These are phyloP conservation scores for Elmis aenea DNA, from an alignment of 2,888 invertebrate genomes.

Conservation along the genomic window DNA sequence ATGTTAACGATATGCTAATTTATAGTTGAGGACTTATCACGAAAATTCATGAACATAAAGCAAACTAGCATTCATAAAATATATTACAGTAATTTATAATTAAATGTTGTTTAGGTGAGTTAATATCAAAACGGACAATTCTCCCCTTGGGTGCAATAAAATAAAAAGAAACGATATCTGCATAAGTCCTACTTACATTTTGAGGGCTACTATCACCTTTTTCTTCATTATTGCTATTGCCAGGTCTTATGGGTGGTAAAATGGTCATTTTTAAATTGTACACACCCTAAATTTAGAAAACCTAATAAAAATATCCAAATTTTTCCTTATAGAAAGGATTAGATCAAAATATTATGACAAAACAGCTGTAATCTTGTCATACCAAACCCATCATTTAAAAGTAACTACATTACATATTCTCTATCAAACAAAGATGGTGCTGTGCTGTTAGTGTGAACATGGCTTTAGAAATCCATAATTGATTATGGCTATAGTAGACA, in stretches of 20 bases:
- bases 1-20: too few relatives aligned
- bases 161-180: constrained; percentile 2
- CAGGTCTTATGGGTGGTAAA: constrained; percentile 42
- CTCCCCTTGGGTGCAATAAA: neutral
- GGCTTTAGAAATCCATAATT: too few relatives aligned
- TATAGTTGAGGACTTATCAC: too few relatives aligned
- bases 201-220: constrained; percentile 38
- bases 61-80: constrained; percentile 11
- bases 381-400: too few relatives aligned
- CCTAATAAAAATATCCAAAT: constrained; percentile 5
- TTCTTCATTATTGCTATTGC: constrained; percentile 36
- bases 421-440: too few relatives aligned
- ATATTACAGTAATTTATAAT: too few relatives aligned
- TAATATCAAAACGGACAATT: neutral
- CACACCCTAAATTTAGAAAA: constrained; percentile 1
- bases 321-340: constrained; percentile 1
- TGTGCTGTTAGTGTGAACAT: too few relatives aligned
- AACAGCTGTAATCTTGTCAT: constrained; percentile 23
- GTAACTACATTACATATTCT: too few relatives aligned
- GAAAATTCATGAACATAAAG: constrained; percentile 13
- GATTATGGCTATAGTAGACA: too few relatives aligned
- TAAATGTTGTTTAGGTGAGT: neutral
- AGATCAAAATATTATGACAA: constrained; percentile 25
- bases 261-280: constrained; percentile 41
- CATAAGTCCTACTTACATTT: constrained; percentile 36